phyloP scores from a whole-genome alignment of 2,888 invertebrate species.

The Agrilus cyanescens region DNA sequence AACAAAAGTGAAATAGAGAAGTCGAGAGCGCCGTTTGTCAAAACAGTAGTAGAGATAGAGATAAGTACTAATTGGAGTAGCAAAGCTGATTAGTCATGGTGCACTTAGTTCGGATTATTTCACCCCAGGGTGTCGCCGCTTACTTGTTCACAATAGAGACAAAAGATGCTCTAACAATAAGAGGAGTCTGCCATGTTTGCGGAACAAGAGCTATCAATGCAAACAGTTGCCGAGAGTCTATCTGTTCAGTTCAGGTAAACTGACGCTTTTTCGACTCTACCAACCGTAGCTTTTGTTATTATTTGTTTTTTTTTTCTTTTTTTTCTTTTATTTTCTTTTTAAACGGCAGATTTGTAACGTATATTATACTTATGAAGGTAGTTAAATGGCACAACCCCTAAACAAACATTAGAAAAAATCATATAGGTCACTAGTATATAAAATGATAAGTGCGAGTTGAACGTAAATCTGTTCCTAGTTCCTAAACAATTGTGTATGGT shows the following conservation, averaged over 20 bases:
- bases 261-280: conserved; percentile 9
- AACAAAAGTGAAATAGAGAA: no score
- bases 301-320: no score
- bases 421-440: no score
- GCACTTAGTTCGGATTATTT: conserved; percentile 30
- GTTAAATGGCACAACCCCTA: no score
- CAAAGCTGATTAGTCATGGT: conserved; percentile 30
- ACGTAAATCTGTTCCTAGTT: no score
- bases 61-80: conserved; percentile 2
- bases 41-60: no score
- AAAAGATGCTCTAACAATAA: conserved; percentile 28
- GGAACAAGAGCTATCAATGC: conserved; percentile 20
- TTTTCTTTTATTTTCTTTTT: no score
- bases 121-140: conserved; percentile 33
- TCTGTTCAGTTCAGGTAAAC: conserved; percentile 15
- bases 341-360: conserved; percentile 14
- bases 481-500: no score
- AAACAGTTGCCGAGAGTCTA: conserved; percentile 16
- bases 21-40: no score
- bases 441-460: no score
- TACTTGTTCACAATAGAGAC: conserved; percentile 29
- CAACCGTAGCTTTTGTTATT: conserved; percentile 9
- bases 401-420: no score
- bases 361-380: conserved; percentile 8
- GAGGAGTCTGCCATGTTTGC: conserved; percentile 26